Evolutionary conservation across 2,888 invertebrate species (phyloP).

Genomic region (Caenorhabditis doughertyi): DNA sequence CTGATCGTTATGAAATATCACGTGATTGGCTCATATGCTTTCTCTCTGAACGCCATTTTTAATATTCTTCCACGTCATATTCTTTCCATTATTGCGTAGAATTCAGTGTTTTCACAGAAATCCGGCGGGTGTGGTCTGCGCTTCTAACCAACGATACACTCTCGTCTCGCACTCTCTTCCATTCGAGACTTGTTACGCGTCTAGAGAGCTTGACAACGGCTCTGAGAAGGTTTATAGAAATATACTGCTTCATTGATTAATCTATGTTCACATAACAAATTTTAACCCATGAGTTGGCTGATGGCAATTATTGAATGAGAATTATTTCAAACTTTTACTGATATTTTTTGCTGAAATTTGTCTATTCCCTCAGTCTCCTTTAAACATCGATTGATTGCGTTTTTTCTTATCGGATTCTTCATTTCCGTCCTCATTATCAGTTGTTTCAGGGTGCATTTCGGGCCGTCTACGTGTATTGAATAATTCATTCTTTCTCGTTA

Average conservation of each 20-base stretch:
- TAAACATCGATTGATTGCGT: conserved; percentile 25
- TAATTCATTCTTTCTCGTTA: neutral
- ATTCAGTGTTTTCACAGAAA: conserved; percentile 40
- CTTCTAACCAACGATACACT: conserved; percentile 2
- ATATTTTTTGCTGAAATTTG: neutral
- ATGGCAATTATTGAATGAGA: neutral
- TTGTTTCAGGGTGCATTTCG: conserved; percentile 45
- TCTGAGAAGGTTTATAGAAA: neutral
- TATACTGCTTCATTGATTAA: conserved; percentile 50
- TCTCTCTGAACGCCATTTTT: neutral
- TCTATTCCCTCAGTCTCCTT: neutral
- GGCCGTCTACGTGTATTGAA: conserved; percentile 20
- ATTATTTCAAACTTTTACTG: neutral
- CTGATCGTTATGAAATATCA: neutral
- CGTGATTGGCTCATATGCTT: neutral
- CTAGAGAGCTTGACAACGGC: conserved; percentile 45
- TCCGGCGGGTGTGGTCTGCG: conserved; percentile 34
- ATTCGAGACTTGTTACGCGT: conserved; percentile 2
- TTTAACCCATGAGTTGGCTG: neutral
- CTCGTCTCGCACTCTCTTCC: conserved; percentile 9
- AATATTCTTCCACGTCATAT: conserved; percentile 18
- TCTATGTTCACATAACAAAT: conserved; percentile 19
- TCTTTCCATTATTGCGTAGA: conserved; percentile 33
- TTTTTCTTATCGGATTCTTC: conserved; percentile 9
- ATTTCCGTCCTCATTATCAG: conserved; percentile 5